Evolutionary conservation across 2,888 invertebrate genomes (phyloP).

Genomic region (Meiosimyza platycephala): DNA sequence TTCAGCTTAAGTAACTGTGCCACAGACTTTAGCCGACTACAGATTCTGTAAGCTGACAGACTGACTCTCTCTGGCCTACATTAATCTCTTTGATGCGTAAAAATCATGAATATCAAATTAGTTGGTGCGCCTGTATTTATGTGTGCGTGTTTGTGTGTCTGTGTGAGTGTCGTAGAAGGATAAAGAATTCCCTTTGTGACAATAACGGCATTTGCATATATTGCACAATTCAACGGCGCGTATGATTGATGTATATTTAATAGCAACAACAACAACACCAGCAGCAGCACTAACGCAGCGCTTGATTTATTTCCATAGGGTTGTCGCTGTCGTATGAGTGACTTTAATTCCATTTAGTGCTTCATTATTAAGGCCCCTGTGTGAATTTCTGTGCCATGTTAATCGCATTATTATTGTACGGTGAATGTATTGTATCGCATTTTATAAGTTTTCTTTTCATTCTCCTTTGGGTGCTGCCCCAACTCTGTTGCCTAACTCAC

Average conservation of each 20-base stretch:
- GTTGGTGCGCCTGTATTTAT: slow-evolving; percentile 41
- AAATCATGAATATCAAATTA: slow-evolving; percentile 64
- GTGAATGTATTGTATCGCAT: too few species aligned
- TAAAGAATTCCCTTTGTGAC: background rate
- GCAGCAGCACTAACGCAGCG: too few species aligned
- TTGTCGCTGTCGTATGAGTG: too few species aligned
- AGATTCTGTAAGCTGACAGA: too few species aligned
- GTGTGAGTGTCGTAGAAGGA: background rate
- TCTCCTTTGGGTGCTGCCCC: background rate
- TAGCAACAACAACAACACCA: too few species aligned
- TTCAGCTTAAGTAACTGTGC: too few species aligned
- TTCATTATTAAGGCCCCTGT: slow-evolving; percentile 6
- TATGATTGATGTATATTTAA: slow-evolving; percentile 10
- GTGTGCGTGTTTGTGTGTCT: background rate
- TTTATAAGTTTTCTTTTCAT: background rate
- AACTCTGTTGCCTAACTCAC: background rate
- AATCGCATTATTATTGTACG: too few species aligned
- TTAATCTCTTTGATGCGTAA: slow-evolving; percentile 63
- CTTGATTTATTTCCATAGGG: too few species aligned
- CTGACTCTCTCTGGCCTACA: slow-evolving; percentile 33
- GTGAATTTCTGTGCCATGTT: too few species aligned
- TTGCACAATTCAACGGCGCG: background rate
- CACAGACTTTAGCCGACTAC: too few species aligned
- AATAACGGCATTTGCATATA: slow-evolving; percentile 5
- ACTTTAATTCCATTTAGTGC: too few species aligned